phyloP scores from a whole-genome alignment of 2,113 vertebrate genomes.

The Oreotrochilus melanogaster region DNA sequence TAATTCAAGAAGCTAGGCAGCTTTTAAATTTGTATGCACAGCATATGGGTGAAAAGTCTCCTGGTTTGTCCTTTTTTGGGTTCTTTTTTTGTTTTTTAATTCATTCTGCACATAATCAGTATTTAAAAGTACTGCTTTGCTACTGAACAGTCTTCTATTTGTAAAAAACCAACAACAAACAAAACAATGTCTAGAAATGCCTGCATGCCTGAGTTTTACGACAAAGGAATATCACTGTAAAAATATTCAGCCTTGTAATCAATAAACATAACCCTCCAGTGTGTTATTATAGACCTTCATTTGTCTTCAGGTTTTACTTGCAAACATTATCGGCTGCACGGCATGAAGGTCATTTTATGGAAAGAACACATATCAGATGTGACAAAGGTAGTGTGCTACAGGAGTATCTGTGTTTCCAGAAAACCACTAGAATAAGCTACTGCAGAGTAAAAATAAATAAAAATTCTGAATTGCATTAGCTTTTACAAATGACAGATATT shows the following conservation, averaged over 20 bases:
- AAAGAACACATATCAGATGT: not conserved
- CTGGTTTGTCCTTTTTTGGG: not conserved
- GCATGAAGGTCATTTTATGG: slow-evolving; percentile 58
- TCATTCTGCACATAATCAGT: slow-evolving; percentile 15
- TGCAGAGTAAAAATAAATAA: not conserved
- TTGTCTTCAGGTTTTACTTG: slow-evolving; percentile 54
- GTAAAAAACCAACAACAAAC: not conserved
- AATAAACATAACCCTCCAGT: slow-evolving; percentile 54
- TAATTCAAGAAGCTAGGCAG: slow-evolving; percentile 36
- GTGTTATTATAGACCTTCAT: slow-evolving; percentile 53
- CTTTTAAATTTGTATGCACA: slow-evolving; percentile 69
- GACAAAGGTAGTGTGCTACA: slow-evolving; percentile 11
- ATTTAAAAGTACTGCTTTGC: slow-evolving; percentile 48
- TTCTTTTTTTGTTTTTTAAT: not conserved
- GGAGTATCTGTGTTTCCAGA: not conserved
- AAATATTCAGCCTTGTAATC: slow-evolving; percentile 33
- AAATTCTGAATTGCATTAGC: not conserved
- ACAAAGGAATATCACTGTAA: slow-evolving; percentile 8
- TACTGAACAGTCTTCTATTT: not conserved
- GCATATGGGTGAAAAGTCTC: slow-evolving; percentile 29
- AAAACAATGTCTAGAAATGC: not conserved
- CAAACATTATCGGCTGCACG: slow-evolving; percentile 8
- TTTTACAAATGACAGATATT: slow-evolving; percentile 5
- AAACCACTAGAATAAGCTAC: not conserved
- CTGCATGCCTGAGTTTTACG: slow-evolving; percentile 5